These are phyloP conservation scores for Spilosoma lubricipeda DNA, from an alignment of 2,888 invertebrate genomes.

Conservation along the genomic window DNA sequence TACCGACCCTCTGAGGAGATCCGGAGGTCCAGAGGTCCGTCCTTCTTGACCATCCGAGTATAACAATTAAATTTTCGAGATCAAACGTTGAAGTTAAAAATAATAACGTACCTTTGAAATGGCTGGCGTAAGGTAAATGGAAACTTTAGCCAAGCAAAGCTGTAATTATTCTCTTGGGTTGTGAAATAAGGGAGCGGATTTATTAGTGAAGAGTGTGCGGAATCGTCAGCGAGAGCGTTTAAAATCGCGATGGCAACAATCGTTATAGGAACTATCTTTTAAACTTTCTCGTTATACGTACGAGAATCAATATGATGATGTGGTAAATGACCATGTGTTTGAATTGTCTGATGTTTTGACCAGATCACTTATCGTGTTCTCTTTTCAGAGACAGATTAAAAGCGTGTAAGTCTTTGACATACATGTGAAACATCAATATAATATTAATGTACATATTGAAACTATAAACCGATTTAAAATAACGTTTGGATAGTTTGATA, in stretches of 20 bases:
- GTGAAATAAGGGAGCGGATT: conserved; percentile 9
- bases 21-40: not conserved
- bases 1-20: conserved; percentile 1
- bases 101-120: conserved; percentile 24
- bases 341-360: not conserved
- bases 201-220: conserved; percentile 25
- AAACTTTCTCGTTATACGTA: too few species aligned
- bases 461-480: too few species aligned
- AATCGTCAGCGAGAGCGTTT: not conserved
- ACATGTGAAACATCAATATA: not conserved
- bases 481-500: too few species aligned
- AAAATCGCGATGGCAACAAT: not conserved
- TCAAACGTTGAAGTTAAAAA: conserved; percentile 27
- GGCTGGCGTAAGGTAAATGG: conserved; percentile 67
- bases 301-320: too few species aligned
- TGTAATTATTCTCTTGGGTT: conserved; percentile 73
- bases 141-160: conserved; percentile 64
- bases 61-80: conserved; percentile 16
- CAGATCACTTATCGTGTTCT: too few species aligned
- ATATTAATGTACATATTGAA: too few species aligned
- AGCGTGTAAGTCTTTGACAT: not conserved
- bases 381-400: too few species aligned
- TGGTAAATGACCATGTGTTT: too few species aligned
- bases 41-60: conserved; percentile 3
- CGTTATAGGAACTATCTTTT: not conserved